Base-by-base conservation (phyloP, 2,113 vertebrate species). In the Columbina picui region DNA sequence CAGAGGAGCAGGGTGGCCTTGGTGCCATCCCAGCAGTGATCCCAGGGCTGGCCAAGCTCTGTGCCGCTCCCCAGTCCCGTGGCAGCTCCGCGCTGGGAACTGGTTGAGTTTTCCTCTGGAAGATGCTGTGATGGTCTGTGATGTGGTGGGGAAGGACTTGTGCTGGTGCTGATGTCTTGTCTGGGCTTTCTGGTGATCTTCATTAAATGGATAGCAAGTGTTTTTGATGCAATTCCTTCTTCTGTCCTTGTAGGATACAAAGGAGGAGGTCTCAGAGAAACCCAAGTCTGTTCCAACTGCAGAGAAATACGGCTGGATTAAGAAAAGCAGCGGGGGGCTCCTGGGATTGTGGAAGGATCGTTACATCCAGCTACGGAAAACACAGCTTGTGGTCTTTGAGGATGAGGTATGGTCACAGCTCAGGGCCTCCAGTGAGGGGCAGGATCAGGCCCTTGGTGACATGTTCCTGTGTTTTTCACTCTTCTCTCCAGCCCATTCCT, bases 271-370 rank as follows among this genome's bases (percentile, higher is more conserved):
- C 14, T 65, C 90, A 4, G 97, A 98, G 96, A 98, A 98, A 83
- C 88, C 97, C 15, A 98, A 97, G 89, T 90, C 96, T 89, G 81
- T 98, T 14, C 97, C 85, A 23, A 96, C 90, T 0, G 95, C 96
- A 14, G 98, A 98, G 84, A 99, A 99, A 92, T 98, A 98, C 2
- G 99, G 99, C 90, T 99, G 99, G 99, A 89, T 99, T 94, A 99
- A 99, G 98, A 99, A 99, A 96, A 98, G 98, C 96, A 98, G 98
- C 0, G 98, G 98, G 11, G 98, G 98, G 21, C 87, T 99, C 64
- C 85, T 99, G 95, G 97, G 98, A 6, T 95, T 98, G 94, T 99
- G 99, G 96, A 99, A 99, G 95, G 99, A 99, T 77, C 98, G 99
- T n/a, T 99, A 98, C 95, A 91, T 99, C 94, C 98, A 98, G 27